Evolutionary conservation across 1,140 invertebrate genomes (phyloP), one percentile per base, ranked within the genome.

Genomic region (Portunus trituberculatus): DNA sequence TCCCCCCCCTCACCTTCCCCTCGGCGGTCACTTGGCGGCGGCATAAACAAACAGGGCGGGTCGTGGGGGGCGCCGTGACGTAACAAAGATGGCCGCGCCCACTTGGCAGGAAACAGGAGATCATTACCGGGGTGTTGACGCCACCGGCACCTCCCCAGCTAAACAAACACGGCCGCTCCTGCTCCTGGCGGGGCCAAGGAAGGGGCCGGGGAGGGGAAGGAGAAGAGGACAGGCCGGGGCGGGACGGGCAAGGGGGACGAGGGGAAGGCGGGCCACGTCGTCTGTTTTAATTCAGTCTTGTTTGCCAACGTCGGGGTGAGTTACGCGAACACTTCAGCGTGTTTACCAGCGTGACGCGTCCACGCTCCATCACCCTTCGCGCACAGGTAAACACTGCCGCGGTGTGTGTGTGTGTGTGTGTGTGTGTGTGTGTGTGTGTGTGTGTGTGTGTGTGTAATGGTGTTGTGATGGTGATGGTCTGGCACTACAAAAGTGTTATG

Each of bases 41-140:
- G 86, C 45, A 16, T 89, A 89, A 89, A 89, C 87, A 89, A 48
- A 25, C 12, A 76, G 67, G 67, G 20, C 12, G 0, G 67, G 67
- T 59, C 32, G 6, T 32, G 16, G 87, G 46, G 45, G 32, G 39
- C 10, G 87, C 39, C 39, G 32, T 89, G 87, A 89, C 87, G 87
- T 89, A 45, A 89, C 16, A 32, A 89, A 89, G 39, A 89, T 89
- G 87, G 87, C 87, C n/a, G 87, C 87, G 31, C 28, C 31, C 10
- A 39, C 87, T 89, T 89, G 87, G 87, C 87, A 89, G 87, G 87
- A 89, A 89, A 89, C 87, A 89, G 87, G 31, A 89, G 87, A 45
- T 89, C 87, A 89, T 89, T 89, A 89, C 87, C 39, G 25, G 16
- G 45, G 87, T 89, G 87, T 89, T 89, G 87, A 89, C 87, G 87